Conservation (phyloP, 2,888 invertebrate species). For the Dryobotodes eremita region DNA sequence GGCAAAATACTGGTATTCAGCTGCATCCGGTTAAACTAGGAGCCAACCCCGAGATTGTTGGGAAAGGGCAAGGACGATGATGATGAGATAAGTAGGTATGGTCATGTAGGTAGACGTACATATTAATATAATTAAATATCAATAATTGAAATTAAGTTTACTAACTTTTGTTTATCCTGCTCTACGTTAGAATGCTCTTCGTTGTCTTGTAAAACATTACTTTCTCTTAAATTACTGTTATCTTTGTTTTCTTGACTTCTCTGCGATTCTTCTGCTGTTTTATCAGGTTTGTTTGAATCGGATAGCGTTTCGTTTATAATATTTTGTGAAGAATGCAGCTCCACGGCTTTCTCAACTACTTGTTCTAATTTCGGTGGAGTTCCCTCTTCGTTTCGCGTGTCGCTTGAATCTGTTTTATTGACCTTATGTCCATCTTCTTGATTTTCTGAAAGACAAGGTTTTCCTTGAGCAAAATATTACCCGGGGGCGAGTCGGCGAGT, state of each 20-base stretch:
- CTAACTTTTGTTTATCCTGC: constrained; percentile 41
- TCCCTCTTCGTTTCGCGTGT: constrained; percentile 67
- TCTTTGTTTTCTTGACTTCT: constrained; percentile 40
- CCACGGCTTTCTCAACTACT: constrained; percentile 82
- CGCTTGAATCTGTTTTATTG: constrained; percentile 48
- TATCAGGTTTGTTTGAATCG: constrained; percentile 7
- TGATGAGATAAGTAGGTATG: neutral
- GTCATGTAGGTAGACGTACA: neutral
- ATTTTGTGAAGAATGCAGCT: constrained; percentile 43
- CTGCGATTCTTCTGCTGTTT: constrained; percentile 25
- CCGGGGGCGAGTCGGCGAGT: neutral
- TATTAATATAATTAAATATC: too few relatives aligned
- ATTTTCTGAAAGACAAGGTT: constrained; percentile 65
- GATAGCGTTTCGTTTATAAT: constrained; percentile 73
- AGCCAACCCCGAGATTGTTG: neutral
- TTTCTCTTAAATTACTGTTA: constrained; percentile 39
- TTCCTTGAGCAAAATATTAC: constrained; percentile 41
- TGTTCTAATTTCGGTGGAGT: constrained; percentile 78
- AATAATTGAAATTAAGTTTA: constrained; percentile 9
- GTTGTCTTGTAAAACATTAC: constrained; percentile 26
- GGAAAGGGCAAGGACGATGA: neutral
- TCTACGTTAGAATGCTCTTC: constrained; percentile 20
- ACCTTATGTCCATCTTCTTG: constrained; percentile 59
- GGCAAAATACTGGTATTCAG: neutral
- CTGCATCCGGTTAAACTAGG: neutral